Evolutionary conservation across 2,888 invertebrate species (phyloP).

Genomic region (Amiota communis): DNA sequence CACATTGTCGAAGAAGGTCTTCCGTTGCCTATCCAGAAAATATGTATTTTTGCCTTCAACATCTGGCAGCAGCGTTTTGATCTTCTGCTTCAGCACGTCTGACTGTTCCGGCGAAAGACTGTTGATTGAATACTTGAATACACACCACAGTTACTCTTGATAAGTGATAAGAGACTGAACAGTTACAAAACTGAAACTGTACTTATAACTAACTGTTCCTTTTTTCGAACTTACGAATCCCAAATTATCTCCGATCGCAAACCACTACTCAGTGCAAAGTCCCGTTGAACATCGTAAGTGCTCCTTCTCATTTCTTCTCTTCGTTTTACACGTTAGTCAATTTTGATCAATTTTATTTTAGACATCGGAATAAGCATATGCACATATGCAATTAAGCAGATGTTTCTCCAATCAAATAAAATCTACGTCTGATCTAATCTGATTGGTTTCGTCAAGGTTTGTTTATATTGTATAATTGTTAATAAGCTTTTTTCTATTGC

Average conservation of each 20-base stretch:
- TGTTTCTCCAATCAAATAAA: too few relatives aligned
- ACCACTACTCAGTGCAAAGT: constrained; percentile 59
- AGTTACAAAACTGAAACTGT: background rate
- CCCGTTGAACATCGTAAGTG: constrained; percentile 60
- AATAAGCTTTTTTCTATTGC: too few relatives aligned
- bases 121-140: constrained; percentile 4
- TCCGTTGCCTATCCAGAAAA: constrained; percentile 45
- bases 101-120: constrained; percentile 52
- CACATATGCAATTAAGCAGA: too few relatives aligned
- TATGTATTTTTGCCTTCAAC: constrained; percentile 14
- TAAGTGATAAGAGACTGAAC: background rate
- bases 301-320: constrained; percentile 46
- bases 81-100: constrained; percentile 49
- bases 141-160: background rate
- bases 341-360: too few relatives aligned
- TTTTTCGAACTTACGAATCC: constrained; percentile 59
- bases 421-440: too few relatives aligned
- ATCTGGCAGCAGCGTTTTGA: constrained; percentile 44
- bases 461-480: too few relatives aligned
- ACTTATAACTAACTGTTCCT: background rate
- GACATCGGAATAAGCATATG: too few relatives aligned
- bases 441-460: too few relatives aligned
- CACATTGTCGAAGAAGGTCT: constrained; percentile 53
- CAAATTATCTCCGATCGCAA: constrained; percentile 61
- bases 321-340: background rate